These are phyloP conservation scores for Thysanoteuthis rhombus DNA, from an alignment of 2,888 invertebrate species.

Conservation along the genomic window DNA sequence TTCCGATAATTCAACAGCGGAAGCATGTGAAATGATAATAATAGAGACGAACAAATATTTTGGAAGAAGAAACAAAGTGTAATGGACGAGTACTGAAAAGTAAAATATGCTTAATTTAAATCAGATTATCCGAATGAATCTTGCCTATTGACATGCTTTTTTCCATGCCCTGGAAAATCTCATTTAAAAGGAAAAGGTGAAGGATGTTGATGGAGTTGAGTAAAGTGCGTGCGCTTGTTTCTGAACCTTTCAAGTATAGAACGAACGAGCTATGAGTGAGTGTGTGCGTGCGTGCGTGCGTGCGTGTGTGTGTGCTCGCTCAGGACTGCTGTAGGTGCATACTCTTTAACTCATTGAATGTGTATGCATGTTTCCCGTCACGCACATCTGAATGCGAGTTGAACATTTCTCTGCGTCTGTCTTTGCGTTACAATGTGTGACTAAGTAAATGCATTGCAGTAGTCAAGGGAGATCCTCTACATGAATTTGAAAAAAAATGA, in stretches of 20 bases:
- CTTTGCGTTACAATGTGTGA: not conserved
- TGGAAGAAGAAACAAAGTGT: too few relatives aligned
- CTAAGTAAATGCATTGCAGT: too few relatives aligned
- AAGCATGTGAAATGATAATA: not conserved
- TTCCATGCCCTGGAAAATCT: not conserved
- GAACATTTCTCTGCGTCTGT: not conserved
- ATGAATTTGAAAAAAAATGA: too few relatives aligned
- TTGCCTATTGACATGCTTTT: not conserved
- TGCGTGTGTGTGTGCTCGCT: not conserved
- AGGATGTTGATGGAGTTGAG: not conserved
- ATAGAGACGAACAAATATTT: too few relatives aligned
- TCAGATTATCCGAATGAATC: not conserved
- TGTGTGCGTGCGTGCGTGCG: not conserved
- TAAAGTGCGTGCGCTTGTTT: not conserved
- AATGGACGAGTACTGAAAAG: not conserved
- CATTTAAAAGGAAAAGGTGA: not conserved
- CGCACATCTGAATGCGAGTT: not conserved
- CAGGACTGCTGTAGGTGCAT: not conserved
- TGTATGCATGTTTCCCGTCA: not conserved
- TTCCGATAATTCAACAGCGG: not conserved
- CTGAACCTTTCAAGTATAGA: not conserved
- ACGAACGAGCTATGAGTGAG: not conserved
- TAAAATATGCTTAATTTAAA: not conserved
- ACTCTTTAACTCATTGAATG: not conserved
- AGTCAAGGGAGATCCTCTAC: too few relatives aligned